A percentile compares a stretch with the other conserved stretches of the same genome.
Conservation (phyloP, 2,797 vertebrate genomes). For the Epinephelus coioides region DNA sequence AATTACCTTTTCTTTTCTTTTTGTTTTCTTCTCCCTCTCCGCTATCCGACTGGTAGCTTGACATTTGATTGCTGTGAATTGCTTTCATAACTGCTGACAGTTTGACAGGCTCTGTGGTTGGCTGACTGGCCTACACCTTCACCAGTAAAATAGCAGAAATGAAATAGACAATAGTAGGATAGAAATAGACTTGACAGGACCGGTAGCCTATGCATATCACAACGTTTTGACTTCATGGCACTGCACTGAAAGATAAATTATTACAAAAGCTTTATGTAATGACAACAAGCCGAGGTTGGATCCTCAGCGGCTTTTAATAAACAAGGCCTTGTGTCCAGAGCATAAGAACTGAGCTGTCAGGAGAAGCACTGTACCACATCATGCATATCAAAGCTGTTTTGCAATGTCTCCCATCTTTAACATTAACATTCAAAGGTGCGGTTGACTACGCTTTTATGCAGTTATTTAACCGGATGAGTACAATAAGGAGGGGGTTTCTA, state of each 20-base stretch:
- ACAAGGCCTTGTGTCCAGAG: slow-evolving; percentile 35
- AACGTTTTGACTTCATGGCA: slow-evolving; percentile 33
- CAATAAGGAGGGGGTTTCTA: slow-evolving; percentile 48
- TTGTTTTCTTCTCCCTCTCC: slow-evolving; percentile 21
- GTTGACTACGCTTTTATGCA: slow-evolving; percentile 48
- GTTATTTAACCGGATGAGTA: slow-evolving; percentile 46
- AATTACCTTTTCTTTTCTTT: slow-evolving; percentile 51
- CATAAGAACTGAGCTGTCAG: slow-evolving; percentile 22
- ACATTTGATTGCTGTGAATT: slow-evolving; percentile 55
- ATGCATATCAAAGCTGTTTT: slow-evolving; percentile 57
- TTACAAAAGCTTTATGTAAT: slow-evolving; percentile 44
- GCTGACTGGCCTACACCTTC: slow-evolving; percentile 58
- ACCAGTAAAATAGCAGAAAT: slow-evolving; percentile 45
- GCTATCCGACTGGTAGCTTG: slow-evolving; percentile 39
- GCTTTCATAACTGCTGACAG: slow-evolving; percentile 60
- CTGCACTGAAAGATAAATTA: slow-evolving; percentile 28
- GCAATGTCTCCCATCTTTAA: slow-evolving; percentile 24
- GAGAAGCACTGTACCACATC: slow-evolving; percentile 17
- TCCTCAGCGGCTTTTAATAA: slow-evolving; percentile 47
- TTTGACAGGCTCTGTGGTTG: slow-evolving; percentile 58
- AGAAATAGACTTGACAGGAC: slow-evolving; percentile 33
- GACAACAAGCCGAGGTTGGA: slow-evolving; percentile 27
- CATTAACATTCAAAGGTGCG: slow-evolving; percentile 51
- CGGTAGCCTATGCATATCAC: slow-evolving; percentile 43
- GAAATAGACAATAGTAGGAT: slow-evolving; percentile 44